A percentile compares a stretch with the other conserved stretches of the same genome.
phyloP scores from a whole-genome alignment of 2,797 vertebrate species.

The Acropternis orthonyx region DNA sequence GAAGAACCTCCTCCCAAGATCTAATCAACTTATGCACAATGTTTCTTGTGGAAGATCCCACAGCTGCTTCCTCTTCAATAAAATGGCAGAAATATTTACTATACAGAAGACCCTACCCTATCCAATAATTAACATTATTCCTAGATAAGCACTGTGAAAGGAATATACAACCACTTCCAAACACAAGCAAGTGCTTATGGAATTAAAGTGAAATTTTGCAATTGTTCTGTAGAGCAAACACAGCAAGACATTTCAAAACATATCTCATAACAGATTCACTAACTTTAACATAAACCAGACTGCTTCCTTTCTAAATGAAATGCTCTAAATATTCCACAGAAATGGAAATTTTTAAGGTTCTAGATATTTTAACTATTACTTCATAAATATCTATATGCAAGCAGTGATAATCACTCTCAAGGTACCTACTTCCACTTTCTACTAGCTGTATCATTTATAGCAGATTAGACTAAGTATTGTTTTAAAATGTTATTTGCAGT shows the following conservation, averaged over 20 bases:
- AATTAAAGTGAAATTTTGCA: not conserved
- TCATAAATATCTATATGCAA: not conserved
- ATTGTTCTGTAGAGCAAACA: not conserved
- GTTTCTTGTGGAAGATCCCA: not conserved
- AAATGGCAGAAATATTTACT: not conserved
- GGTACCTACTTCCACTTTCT: not conserved
- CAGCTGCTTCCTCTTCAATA: not conserved
- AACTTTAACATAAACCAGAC: not conserved
- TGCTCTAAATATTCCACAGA: not conserved
- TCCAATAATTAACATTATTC: not conserved
- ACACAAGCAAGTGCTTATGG: not conserved
- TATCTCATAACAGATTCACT: not conserved
- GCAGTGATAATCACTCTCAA: not conserved
- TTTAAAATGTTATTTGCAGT: not conserved
- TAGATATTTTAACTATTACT: not conserved
- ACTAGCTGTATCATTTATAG: not conserved
- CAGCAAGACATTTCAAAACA: not conserved
- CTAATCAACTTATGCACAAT: not conserved
- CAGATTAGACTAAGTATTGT: not conserved
- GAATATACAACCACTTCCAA: not conserved
- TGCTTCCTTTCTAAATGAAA: not conserved
- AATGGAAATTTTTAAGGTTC: not conserved
- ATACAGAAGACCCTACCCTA: not conserved
- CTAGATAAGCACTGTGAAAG: not conserved
- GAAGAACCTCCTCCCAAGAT: not conserved